These are phyloP conservation scores for Calyptommatus sinebrachiatus DNA, from an alignment of 2,113 vertebrate genomes.

Conservation along the genomic window DNA sequence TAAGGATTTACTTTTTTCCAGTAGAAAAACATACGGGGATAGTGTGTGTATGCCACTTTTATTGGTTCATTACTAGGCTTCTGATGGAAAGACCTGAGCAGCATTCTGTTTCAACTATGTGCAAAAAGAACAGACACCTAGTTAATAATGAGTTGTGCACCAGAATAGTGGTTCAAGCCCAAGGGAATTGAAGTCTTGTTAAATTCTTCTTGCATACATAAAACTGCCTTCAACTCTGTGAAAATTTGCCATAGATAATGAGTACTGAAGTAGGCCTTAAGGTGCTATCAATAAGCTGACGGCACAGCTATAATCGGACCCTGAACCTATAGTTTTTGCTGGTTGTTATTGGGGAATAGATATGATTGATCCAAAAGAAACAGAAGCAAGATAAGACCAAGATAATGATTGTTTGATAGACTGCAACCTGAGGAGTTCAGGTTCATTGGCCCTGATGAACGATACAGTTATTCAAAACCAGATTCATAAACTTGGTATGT, in stretches of 20 bases:
- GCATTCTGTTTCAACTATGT: neutral
- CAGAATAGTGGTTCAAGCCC: neutral
- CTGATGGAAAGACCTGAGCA: neutral
- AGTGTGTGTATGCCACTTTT: neutral
- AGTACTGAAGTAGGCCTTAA: neutral
- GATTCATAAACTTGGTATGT: neutral
- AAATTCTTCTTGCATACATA: slow-evolving; percentile 22
- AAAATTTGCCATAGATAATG: slow-evolving; percentile 19
- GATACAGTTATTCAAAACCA: too few species aligned
- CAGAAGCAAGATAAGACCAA: neutral
- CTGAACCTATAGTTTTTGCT: slow-evolving; percentile 21
- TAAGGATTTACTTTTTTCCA: slow-evolving; percentile 14
- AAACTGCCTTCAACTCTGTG: slow-evolving; percentile 9
- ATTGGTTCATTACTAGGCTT: slow-evolving; percentile 1
- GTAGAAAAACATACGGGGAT: neutral
- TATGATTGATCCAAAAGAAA: slow-evolving; percentile 8
- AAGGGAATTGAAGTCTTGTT: slow-evolving; percentile 16
- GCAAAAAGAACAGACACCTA: slow-evolving; percentile 9
- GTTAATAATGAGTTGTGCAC: slow-evolving; percentile 16
- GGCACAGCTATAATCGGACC: slow-evolving; percentile 5
- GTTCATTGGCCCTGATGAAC: too few species aligned
- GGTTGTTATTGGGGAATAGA: slow-evolving; percentile 15
- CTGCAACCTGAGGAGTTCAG: neutral
- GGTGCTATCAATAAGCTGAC: slow-evolving; percentile 11
- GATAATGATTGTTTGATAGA: neutral